A percentile compares a stretch with the other conserved stretches of the same genome.
Conservation (phyloP, 64 coral and sea anemone genomes). For the Pocillopora verrucosa region DNA sequence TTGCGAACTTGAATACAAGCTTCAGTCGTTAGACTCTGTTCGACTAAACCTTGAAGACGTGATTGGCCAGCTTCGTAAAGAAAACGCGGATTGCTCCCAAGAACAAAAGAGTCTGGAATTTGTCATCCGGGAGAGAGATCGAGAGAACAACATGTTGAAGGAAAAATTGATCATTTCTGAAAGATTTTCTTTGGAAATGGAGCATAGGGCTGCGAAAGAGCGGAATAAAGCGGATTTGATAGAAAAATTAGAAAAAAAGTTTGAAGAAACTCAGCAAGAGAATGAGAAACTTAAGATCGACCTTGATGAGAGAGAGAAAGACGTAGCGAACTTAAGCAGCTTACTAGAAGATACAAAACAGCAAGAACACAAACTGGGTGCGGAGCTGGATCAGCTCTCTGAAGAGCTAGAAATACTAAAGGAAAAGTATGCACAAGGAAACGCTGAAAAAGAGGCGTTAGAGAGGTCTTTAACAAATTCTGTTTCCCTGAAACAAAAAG, state of each 20-base stretch:
- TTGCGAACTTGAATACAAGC: constrained; percentile 20
- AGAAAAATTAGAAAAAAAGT: neutral
- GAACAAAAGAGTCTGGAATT: constrained; percentile 7
- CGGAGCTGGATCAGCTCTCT: neutral
- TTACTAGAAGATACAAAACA: constrained; percentile 15
- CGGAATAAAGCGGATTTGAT: neutral
- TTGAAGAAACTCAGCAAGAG: constrained; percentile 3
- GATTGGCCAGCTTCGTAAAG: constrained; percentile 6
- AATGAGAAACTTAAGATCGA: constrained; percentile 11
- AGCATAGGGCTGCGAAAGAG: neutral
- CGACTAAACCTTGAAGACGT: neutral
- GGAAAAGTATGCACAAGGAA: neutral
- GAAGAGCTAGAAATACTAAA: constrained; percentile 15
- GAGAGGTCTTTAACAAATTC: constrained; percentile 2
- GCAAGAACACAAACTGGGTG: neutral
- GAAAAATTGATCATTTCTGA: constrained; percentile 33
- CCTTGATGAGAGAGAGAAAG: constrained; percentile 30
- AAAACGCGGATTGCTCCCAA: neutral
- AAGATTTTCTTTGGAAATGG: constrained; percentile 21
- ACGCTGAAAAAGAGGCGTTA: constrained; percentile 36
- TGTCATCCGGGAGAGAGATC: neutral
- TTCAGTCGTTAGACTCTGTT: constrained; percentile 21
- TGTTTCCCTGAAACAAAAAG: constrained; percentile 28
- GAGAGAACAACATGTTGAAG: constrained; percentile 21
- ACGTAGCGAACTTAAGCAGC: constrained; percentile 14